Conservation (phyloP, 2,888 invertebrate genomes). For the Chouioia cunea region DNA sequence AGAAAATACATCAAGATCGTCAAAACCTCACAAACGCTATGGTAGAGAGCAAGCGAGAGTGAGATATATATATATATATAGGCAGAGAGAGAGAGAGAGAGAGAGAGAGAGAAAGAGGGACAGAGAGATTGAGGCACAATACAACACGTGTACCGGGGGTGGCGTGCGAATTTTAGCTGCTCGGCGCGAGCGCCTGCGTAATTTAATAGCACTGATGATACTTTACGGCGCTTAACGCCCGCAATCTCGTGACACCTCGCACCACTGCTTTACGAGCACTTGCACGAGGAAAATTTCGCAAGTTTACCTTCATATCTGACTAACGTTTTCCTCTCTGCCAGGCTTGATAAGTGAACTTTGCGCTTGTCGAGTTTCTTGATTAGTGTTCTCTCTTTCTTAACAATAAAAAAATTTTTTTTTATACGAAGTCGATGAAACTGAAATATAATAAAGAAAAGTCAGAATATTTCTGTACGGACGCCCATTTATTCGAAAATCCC, state of each 20-base stretch:
- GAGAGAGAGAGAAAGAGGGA: not conserved
- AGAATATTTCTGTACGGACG: not conserved
- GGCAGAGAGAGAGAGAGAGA: slow-evolving; percentile 1
- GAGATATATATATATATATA: slow-evolving; percentile 28
- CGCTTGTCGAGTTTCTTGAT: too few relatives aligned
- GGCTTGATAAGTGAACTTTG: not conserved
- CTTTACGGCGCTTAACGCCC: slow-evolving; percentile 55
- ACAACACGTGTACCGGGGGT: not conserved
- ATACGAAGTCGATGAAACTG: too few relatives aligned
- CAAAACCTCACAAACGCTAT: slow-evolving; percentile 17
- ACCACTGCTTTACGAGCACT: slow-evolving; percentile 52
- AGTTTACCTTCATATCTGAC: slow-evolving; percentile 9
- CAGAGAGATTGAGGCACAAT: not conserved
- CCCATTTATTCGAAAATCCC: slow-evolving; percentile 24
- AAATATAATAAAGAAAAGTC: slow-evolving; percentile 19
- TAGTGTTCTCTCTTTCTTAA: too few relatives aligned
- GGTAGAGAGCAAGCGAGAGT: slow-evolving; percentile 7
- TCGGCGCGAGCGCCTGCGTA: slow-evolving; percentile 46
- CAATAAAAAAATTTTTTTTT: too few relatives aligned
- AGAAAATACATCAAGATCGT: slow-evolving; percentile 38
- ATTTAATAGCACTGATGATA: slow-evolving; percentile 56
- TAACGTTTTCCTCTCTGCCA: not conserved
- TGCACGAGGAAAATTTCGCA: slow-evolving; percentile 49
- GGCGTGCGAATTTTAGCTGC: slow-evolving; percentile 10
- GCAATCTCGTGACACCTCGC: slow-evolving; percentile 50